phyloP scores from a whole-genome alignment of 2,113 vertebrate species.

The Tachysurus fulvidraco region DNA sequence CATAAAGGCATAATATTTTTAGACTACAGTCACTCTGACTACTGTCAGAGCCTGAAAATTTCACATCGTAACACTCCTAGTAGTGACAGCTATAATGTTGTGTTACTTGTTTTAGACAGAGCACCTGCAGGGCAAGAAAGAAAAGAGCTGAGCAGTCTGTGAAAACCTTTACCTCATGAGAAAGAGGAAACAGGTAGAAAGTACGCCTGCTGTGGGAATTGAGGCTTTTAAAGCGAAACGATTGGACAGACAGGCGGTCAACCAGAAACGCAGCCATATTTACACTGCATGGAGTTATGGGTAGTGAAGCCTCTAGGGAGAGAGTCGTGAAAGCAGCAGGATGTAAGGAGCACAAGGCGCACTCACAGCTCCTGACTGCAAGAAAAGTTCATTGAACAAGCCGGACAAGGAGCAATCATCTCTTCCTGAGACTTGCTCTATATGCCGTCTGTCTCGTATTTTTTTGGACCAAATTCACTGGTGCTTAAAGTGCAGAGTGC shows the following conservation, averaged over 20 bases:
- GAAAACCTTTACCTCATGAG: neutral
- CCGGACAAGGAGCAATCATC: neutral
- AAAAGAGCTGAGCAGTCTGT: neutral
- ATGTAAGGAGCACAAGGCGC: neutral
- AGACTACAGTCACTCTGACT: too few species aligned
- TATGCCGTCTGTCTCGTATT: neutral
- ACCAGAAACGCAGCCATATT: conserved; percentile 45
- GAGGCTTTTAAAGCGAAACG: conserved; percentile 35
- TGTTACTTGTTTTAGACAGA: neutral
- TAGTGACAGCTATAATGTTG: neutral
- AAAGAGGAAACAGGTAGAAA: conserved; percentile 7
- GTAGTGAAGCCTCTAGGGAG: conserved; percentile 34
- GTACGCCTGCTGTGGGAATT: conserved; percentile 40
- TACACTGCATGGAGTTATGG: conserved; percentile 41
- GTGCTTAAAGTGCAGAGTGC: neutral
- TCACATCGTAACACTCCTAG: neutral
- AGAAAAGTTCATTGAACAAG: conserved; percentile 17
- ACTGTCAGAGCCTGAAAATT: neutral
- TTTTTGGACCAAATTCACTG: neutral
- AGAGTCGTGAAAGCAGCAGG: conserved; percentile 18
- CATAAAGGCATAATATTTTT: neutral
- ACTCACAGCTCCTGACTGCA: neutral
- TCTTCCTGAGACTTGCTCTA: neutral
- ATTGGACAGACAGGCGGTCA: conserved; percentile 28
- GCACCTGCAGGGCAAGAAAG: neutral